A percentile compares a stretch with the other conserved stretches of the same genome.
Evolutionary conservation across 2,888 invertebrate genomes (phyloP).

Genomic region (Parochlus steinenii): DNA sequence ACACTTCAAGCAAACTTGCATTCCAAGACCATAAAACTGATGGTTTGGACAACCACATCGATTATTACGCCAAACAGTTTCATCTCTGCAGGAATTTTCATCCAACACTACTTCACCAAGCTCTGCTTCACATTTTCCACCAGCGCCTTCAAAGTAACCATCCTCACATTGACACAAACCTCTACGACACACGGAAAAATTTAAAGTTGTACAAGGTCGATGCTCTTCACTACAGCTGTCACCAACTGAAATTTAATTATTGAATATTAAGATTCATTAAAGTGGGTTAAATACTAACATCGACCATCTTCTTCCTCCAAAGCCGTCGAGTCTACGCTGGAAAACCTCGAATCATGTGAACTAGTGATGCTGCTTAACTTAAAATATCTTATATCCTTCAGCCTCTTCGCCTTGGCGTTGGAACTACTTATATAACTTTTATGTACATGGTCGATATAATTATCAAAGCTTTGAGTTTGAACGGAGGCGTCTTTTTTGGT

Average conservation of each 20-base stretch:
- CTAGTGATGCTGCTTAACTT: constrained; percentile 2
- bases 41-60: constrained; percentile 27
- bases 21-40: constrained; percentile 23
- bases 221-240: constrained; percentile 13
- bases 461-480: constrained; percentile 10
- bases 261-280: neutral
- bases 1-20: constrained; percentile 28
- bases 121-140: constrained; percentile 26
- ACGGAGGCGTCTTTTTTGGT: constrained; percentile 8
- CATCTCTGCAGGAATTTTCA: constrained; percentile 23
- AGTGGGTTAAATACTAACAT: constrained; percentile 2
- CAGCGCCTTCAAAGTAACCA: constrained; percentile 24
- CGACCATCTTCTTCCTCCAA: constrained; percentile 9
- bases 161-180: constrained; percentile 24
- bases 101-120: constrained; percentile 27
- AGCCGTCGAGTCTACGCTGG: constrained; percentile 4
- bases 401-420: neutral
- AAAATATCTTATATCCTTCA: constrained; percentile 4
- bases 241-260: constrained; percentile 11
- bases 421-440: neutral
- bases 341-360: constrained; percentile 1
- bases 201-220: constrained; percentile 22
- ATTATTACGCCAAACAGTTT: constrained; percentile 22
- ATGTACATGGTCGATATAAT: neutral
- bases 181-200: constrained; percentile 25